Evolutionary conservation across 2,113 vertebrate species (phyloP).

Genomic region (Mastomys coucha): DNA sequence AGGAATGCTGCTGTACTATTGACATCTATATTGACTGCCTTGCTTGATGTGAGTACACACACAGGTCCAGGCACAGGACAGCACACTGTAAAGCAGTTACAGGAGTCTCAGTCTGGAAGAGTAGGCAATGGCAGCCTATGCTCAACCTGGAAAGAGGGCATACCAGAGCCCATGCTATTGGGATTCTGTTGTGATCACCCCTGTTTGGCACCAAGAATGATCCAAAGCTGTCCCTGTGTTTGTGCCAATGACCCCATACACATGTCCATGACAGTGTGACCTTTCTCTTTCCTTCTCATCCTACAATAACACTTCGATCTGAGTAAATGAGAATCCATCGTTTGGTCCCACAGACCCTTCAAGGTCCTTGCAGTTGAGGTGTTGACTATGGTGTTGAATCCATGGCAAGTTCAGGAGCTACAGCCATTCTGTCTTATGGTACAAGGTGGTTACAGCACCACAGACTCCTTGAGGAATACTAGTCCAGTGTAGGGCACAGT

Average conservation of each 20-base stretch:
- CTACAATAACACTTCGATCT: neutral
- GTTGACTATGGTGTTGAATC: neutral
- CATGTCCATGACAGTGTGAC: too few species aligned
- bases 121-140: too few species aligned
- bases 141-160: neutral
- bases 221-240: neutral
- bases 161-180: neutral
- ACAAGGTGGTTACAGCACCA: neutral
- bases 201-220: neutral
- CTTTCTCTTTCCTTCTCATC: neutral
- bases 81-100: neutral
- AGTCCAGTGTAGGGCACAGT: neutral
- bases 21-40: fast-evolving
- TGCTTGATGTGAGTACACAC: neutral
- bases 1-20: neutral
- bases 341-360: neutral
- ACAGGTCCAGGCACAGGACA: too few species aligned
- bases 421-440: neutral
- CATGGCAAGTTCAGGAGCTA: too few species aligned
- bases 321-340: neutral
- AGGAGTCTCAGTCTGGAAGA: neutral
- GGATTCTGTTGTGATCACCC: neutral
- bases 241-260: neutral
- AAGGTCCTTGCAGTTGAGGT: neutral
- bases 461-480: neutral